These are phyloP conservation scores for Rousettus madagascariensis DNA, from an alignment of 2,797 vertebrate genomes.

Conservation along the genomic window DNA sequence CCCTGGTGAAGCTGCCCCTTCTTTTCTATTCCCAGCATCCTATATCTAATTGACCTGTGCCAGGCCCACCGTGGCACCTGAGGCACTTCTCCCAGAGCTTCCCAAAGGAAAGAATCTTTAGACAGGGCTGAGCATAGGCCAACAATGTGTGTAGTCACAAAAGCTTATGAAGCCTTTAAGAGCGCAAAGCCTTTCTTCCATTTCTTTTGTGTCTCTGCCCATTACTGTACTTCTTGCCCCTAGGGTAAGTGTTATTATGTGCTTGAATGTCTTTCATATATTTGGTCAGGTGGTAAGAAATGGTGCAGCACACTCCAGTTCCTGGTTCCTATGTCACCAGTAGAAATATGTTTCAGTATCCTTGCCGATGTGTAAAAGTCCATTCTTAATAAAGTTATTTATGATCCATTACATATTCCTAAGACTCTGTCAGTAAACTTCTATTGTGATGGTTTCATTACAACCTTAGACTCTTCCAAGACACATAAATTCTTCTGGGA, in stretches of 20 bases:
- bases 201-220: neutral
- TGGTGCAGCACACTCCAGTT: neutral
- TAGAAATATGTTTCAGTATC: neutral
- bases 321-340: neutral
- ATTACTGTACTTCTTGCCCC: neutral
- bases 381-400: neutral
- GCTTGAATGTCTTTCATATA: neutral
- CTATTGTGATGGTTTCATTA: constrained; percentile 27
- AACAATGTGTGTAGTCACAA: neutral
- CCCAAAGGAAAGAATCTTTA: neutral
- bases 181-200: neutral
- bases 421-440: neutral
- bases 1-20: neutral
- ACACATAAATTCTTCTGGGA: constrained; percentile 31
- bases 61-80: no score
- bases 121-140: neutral
- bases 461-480: neutral
- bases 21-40: neutral
- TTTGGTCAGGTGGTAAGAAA: neutral
- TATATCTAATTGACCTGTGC: neutral
- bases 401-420: neutral
- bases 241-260: neutral
- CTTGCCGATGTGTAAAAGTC: neutral
- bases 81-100: neutral
- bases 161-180: neutral